Evolutionary conservation across 2,797 vertebrate species (phyloP), one percentile per base, ranked within the genome.

Genomic region (Sebastes itinus): DNA sequence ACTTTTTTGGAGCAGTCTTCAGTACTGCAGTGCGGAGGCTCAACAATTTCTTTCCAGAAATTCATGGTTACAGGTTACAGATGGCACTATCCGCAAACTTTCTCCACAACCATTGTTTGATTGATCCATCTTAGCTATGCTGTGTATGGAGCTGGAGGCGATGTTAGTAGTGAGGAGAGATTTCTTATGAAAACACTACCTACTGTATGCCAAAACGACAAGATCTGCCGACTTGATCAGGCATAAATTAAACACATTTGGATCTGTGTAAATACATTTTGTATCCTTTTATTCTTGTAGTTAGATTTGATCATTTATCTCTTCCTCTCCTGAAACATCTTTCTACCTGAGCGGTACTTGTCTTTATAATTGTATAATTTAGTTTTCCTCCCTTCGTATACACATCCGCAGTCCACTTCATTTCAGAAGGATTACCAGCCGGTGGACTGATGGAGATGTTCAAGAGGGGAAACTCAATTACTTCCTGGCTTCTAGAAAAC

Each of bases 391-490:
- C 56, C 6, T 72, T 67, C 32, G 58, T 62, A 1, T 49, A 80
- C 81, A 64, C 84, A 88, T 84, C 85, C 77, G 67, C 88, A 86
- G 83, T 85, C 68, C 42, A 89, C 84, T 87, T 95, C 75, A 93
- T 94, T 94, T 92, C 79, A 84, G 66, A 76, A 79, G 89, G 93
- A 95, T 96, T 93, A 94, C 89, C 88, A 86, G 83, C 35, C 64
- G 14, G 54, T 87, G 84, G n/a, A 76, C 81, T 75, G 82, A 73
- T 85, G 75, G 90, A 86, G 83, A 82, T 84, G 90, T 92, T 92
- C 77, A 75, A 93, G 76, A 87, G 75, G 83, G 77, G 83, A 90
- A 90, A 94, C 91, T 94, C 92, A 95, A 95, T 95, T 95, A 95
- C 90, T 87, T 91, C 73, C 80, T 78, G 86, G 73, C 90, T 92